Evolutionary conservation across 2,888 invertebrate species (phyloP).

Genomic region (Dendrolimus houi): DNA sequence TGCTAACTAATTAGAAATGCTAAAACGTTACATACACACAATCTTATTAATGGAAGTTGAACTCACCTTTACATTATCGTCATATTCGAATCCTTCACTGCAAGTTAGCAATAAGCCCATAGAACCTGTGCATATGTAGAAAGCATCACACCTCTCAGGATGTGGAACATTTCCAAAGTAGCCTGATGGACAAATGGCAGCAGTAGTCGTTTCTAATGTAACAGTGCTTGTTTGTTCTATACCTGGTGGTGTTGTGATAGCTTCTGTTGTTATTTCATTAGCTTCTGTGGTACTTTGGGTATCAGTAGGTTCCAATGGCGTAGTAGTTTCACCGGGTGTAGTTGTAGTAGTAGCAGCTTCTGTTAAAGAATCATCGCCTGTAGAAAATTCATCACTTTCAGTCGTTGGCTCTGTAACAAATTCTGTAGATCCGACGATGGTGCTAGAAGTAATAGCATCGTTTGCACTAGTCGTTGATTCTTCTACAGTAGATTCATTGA

Average conservation of each 20-base stretch:
- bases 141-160: slow-evolving; percentile 3
- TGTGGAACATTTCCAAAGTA: slow-evolving; percentile 2
- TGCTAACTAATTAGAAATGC: too few species aligned
- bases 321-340: neutral
- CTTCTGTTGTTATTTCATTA: neutral
- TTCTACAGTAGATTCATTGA: slow-evolving; percentile 1
- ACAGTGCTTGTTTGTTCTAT: neutral
- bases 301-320: neutral
- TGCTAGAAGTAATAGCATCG: neutral
- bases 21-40: too few species aligned
- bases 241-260: neutral
- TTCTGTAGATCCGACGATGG: neutral
- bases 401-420: neutral
- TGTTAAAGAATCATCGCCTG: neutral
- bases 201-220: neutral
- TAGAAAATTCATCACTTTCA: neutral
- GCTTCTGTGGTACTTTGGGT: neutral
- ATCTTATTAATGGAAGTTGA: too few species aligned
- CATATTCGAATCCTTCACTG: slow-evolving; percentile 7
- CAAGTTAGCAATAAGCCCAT: slow-evolving; percentile 6
- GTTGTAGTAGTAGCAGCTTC: neutral
- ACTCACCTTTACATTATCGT: slow-evolving; percentile 18
- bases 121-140: slow-evolving; percentile 9
- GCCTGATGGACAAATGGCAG: neutral
- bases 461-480: neutral